phyloP scores from a whole-genome alignment of 2,888 invertebrate species.

The Eristalis arbustorum region DNA sequence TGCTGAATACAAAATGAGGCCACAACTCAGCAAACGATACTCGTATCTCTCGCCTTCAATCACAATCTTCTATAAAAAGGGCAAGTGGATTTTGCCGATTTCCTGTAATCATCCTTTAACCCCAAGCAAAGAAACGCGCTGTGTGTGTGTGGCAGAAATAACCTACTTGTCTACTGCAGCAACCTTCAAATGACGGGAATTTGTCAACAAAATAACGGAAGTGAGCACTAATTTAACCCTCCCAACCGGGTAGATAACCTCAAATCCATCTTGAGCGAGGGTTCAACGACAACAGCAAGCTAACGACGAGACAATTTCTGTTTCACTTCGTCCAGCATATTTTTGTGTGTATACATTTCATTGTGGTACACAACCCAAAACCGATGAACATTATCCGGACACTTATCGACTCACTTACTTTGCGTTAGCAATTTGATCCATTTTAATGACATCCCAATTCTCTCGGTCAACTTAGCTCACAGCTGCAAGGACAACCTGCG shows the following conservation, averaged over 20 bases:
- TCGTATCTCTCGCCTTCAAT: background rate
- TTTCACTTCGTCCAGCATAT: background rate
- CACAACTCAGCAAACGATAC: background rate
- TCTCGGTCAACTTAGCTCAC: slow-evolving; percentile 31
- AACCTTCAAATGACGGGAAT: background rate
- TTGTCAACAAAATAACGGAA: background rate
- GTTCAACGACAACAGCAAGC: background rate
- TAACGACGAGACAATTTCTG: background rate
- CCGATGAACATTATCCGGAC: slow-evolving; percentile 12
- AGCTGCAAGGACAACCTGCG: slow-evolving; percentile 20
- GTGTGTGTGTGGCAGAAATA: background rate
- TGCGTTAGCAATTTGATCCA: slow-evolving; percentile 68
- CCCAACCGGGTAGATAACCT: background rate
- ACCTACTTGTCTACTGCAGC: background rate
- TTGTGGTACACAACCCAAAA: slow-evolving; percentile 6
- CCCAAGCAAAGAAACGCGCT: background rate
- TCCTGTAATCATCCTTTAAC: background rate
- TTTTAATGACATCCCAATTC: slow-evolving; percentile 66
- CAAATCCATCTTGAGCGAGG: background rate
- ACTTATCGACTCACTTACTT: slow-evolving; percentile 52
- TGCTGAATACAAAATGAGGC: background rate
- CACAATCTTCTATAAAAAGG: background rate
- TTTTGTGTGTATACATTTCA: background rate
- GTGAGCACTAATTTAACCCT: background rate
- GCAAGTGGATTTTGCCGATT: background rate